phyloP scores from a whole-genome alignment of 1,140 invertebrate species.

The Dendroctonus valens region DNA sequence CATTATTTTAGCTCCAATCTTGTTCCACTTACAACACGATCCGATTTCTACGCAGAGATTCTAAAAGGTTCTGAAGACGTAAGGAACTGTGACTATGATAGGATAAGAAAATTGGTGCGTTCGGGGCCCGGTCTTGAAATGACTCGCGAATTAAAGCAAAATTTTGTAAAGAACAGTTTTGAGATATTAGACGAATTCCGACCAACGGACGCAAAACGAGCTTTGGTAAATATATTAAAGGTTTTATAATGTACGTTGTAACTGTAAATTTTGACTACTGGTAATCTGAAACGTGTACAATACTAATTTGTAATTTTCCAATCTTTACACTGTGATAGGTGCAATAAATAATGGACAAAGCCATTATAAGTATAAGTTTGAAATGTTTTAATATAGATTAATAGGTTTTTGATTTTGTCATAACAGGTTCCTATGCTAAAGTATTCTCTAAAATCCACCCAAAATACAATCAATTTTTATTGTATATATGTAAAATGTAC shows the following conservation, averaged over 20 bases:
- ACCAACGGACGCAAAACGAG: slow-evolving; percentile 69
- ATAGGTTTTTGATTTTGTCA: too few relatives aligned
- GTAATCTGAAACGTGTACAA: too few relatives aligned
- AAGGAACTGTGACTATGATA: slow-evolving; percentile 68
- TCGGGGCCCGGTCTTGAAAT: slow-evolving; percentile 67
- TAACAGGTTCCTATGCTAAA: too few relatives aligned
- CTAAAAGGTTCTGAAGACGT: slow-evolving; percentile 68
- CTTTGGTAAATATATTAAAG: slow-evolving; percentile 71
- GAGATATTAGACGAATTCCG: slow-evolving; percentile 70
- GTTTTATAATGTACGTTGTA: slow-evolving; percentile 12
- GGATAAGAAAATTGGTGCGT: slow-evolving; percentile 51
- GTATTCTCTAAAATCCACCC: too few relatives aligned
- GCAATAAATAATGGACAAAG: too few relatives aligned
- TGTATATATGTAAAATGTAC: too few relatives aligned
- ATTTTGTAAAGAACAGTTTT: slow-evolving; percentile 74
- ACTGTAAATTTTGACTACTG: not conserved
- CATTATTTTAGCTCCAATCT: slow-evolving; percentile 64
- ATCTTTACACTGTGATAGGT: too few relatives aligned
- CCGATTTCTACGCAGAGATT: slow-evolving; percentile 69
- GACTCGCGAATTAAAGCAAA: slow-evolving; percentile 69
- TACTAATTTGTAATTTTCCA: too few relatives aligned
- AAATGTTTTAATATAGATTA: too few relatives aligned
- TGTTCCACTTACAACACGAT: slow-evolving; percentile 76
- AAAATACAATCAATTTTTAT: too few relatives aligned
- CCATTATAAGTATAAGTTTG: too few relatives aligned